Evolutionary conservation across 2,888 invertebrate species (phyloP), one percentile per base, ranked within the genome.

Genomic region (Resseliella maxima): DNA sequence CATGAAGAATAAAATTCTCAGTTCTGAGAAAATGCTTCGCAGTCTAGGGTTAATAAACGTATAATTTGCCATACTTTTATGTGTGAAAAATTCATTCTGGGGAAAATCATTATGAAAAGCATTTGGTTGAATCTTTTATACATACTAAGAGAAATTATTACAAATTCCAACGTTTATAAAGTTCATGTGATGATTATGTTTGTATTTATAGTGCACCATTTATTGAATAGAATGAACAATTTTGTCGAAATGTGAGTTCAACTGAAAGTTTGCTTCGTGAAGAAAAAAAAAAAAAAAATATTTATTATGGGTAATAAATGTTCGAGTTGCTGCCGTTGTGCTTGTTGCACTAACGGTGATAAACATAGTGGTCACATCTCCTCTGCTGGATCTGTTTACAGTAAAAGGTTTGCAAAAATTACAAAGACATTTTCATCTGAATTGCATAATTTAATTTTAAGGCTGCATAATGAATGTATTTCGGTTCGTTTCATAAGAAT

Each of bases 311-410:
- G 91, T 88, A 91, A 91, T 90, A 90, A 91, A 88, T 91, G 91
- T 88, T 91, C 91, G 45, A 90, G 90, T 88, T 91, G 91, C 89
- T 91, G 59, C 91, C 38, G 90, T 88, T 91, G 91, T 89, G 91
- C 91, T 88, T 89, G 90, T 87, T 90, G 91, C 85, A 87, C 87
- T 46, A 87, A 87, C 86, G 87, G 86, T 35, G 87, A 87, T 59
- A 90, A 91, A 90, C 87, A 90, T 87, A 89, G 90, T 88, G 90
- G 90, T 88, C 89, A 89, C 86, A 89, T 91, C 86, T 91, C 91
- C 86, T 90, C 91, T 85, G 89, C 89, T 86, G 91, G 91, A 87
- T 91, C 91, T 41, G 89, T 91, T 46, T 91, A 91, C 88, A 89
- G 90, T 86, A 90, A 89, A 90, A 91, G 91, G 91, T 91, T 38